Base-by-base conservation (phyloP, 1,140 invertebrate species). In the Cepaea nemoralis region DNA sequence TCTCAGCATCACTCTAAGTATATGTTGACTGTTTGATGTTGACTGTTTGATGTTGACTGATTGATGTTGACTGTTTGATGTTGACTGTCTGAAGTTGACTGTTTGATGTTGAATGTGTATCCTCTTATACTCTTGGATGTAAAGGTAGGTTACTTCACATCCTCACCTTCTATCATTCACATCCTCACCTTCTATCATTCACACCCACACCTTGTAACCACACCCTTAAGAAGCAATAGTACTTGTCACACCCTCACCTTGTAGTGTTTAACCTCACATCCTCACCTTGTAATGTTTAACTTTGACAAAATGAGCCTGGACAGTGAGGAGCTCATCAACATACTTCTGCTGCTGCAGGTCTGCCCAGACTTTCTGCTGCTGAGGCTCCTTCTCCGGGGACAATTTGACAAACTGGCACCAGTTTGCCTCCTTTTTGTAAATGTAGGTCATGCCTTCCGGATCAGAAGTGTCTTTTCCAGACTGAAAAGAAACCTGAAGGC, bases 351-450 rank as follows among this genome's bases (percentile, higher is more conserved):
- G 87, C 31, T 87, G 80, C 10, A 92, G 85, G 40, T 88, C 79
- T 19, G 89, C 86, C 86, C 90, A 88, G 35, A 85, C 74, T 73
- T 89, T 90, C 85, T 91, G 90, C 37, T 90, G 88, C 14, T 82
- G 76, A 12, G 87, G 85, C 82, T 91, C 88, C 69, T 79, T 84
- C 73, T 89, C 85, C 14, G 91, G 85, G 55, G 85, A 85, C 16
- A 92, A 82, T 48, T 82, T 86, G 0, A 90, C 83, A 83, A 86
- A 92, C 16, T 85, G 81, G 19, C 88, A 66, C 91, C 91, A 92
- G 85, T 90, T 92, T 0, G 89, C 86, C n/a, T 90, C 88, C 80
- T 92, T 88, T 76, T 87, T 88, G 19, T 91, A 81, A 16, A 88
- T 87, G 84, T 91, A 89, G 14, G 69, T 87, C 10, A 84, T 83